phyloP scores from a whole-genome alignment of 2,797 vertebrate genomes.

The Distichodus sexfasciatus region DNA sequence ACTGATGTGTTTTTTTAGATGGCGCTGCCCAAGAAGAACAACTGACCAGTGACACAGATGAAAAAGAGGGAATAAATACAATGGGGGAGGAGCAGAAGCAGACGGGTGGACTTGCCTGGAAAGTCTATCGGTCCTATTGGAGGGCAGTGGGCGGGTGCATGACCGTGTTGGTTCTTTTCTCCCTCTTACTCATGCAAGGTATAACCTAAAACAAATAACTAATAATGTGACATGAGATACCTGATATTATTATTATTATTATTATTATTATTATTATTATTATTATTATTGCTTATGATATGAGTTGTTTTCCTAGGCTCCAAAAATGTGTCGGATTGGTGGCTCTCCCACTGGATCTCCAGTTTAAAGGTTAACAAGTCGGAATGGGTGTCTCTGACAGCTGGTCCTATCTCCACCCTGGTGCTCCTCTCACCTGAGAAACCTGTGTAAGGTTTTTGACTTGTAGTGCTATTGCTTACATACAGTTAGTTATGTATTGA shows the following conservation, averaged over 20 bases:
- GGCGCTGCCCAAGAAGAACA: constrained; percentile 45
- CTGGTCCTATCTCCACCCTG: constrained; percentile 33
- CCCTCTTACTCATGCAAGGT: constrained; percentile 95
- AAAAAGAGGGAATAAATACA: constrained; percentile 43
- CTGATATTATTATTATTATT: neutral
- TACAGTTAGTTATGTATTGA: too few relatives aligned
- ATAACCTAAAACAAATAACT: constrained; percentile 14
- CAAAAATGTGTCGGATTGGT: constrained; percentile 92
- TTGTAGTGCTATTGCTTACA: neutral
- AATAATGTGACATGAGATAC: neutral
- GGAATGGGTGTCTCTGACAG: constrained; percentile 38
- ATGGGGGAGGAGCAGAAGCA: constrained; percentile 85
- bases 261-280: neutral
- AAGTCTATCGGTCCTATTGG: constrained; percentile 88
- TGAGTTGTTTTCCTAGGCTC: constrained; percentile 69
- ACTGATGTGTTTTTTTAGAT: constrained; percentile 44
- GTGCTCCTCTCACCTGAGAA: constrained; percentile 73
- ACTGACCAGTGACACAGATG: constrained; percentile 14
- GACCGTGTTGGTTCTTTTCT: constrained; percentile 75
- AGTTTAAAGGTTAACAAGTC: constrained; percentile 71
- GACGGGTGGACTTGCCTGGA: constrained; percentile 83
- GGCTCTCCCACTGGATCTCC: constrained; percentile 94
- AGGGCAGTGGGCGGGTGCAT: constrained; percentile 77
- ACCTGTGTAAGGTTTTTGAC: constrained; percentile 76
- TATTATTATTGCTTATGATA: neutral